Percentiles rank a stretch among this genome's conserved stretches.
Conservation (phyloP, 2,113 vertebrate genomes). For the Periophthalmodon schlosseri region DNA sequence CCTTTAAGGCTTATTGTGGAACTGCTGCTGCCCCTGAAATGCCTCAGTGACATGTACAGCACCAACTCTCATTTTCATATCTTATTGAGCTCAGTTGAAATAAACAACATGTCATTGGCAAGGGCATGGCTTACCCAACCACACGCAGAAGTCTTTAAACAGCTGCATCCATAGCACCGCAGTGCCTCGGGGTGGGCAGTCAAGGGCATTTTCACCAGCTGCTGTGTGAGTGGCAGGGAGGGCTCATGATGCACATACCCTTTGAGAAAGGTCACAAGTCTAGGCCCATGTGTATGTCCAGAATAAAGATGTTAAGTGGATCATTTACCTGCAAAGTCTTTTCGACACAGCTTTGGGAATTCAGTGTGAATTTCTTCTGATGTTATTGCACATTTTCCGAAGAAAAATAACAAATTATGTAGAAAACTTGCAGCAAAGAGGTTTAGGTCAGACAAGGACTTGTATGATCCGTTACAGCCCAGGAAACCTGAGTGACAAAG, state of each 20-base stretch:
- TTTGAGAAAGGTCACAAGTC: constrained; percentile 25
- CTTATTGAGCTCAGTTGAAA: constrained; percentile 1
- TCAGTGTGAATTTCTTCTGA: not conserved
- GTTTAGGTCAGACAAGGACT: constrained; percentile 16
- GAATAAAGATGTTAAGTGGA: constrained; percentile 9
- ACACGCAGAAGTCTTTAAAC: constrained; percentile 59
- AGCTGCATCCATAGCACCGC: constrained; percentile 63
- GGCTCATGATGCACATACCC: constrained; percentile 26
- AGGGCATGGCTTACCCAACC: constrained; percentile 59
- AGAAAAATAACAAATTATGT: too few relatives aligned
- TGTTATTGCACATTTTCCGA: too few relatives aligned
- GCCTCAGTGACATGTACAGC: not conserved
- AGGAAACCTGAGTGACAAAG: constrained; percentile 56
- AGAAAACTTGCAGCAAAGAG: not conserved
- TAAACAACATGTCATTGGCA: constrained; percentile 53
- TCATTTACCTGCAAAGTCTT: not conserved
- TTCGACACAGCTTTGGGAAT: not conserved
- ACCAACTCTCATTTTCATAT: not conserved
- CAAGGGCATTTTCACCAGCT: constrained; percentile 74
- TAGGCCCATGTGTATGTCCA: not conserved
- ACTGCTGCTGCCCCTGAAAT: not conserved
- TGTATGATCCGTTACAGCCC: constrained; percentile 40
- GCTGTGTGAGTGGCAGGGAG: constrained; percentile 35
- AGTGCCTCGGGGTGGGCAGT: constrained; percentile 62
- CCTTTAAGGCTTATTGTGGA: not conserved